These are phyloP conservation scores for Drosophila suzukii DNA, from an alignment of 1,140 invertebrate species.

Conservation along the genomic window DNA sequence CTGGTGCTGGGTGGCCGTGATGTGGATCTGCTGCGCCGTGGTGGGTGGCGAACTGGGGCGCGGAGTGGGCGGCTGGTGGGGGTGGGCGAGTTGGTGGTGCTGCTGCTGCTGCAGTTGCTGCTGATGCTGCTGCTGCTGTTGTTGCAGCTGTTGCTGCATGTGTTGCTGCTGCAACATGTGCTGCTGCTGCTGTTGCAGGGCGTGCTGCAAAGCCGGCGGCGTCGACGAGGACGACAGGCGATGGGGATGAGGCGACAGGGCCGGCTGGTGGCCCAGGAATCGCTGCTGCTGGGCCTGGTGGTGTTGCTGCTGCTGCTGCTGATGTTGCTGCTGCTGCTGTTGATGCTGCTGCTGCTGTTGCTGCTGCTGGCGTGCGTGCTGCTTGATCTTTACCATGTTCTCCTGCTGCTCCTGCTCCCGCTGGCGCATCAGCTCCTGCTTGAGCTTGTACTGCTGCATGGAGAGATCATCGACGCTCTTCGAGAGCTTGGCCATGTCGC, in stretches of 20 bases:
- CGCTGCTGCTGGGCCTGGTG: slow-evolving; percentile 20
- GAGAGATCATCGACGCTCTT: slow-evolving; percentile 80
- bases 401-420: slow-evolving; percentile 76
- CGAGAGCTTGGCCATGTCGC: slow-evolving; percentile 76
- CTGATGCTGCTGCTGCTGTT: slow-evolving; percentile 59
- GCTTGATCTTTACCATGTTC: slow-evolving; percentile 79
- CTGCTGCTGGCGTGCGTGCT: slow-evolving; percentile 75
- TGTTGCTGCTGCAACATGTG: slow-evolving; percentile 64
- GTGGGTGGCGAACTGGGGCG: slow-evolving; percentile 67
- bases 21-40: slow-evolving; percentile 80
- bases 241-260: slow-evolving; percentile 70
- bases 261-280: slow-evolving; percentile 58
- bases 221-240: slow-evolving; percentile 62
- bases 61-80: slow-evolving; percentile 68
- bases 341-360: slow-evolving; percentile 71
- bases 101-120: slow-evolving; percentile 66
- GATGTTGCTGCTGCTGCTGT: slow-evolving; percentile 58
- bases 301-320: slow-evolving; percentile 58
- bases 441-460: slow-evolving; percentile 77
- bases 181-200: slow-evolving; percentile 71
- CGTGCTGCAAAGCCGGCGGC: slow-evolving; percentile 73
- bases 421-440: slow-evolving; percentile 71
- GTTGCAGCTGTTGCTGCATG: slow-evolving; percentile 51
- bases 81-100: slow-evolving; percentile 66
- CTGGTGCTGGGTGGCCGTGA: slow-evolving; percentile 77